Evolutionary conservation across 2,113 vertebrate genomes (phyloP).

Genomic region (Oreochromis aureus): DNA sequence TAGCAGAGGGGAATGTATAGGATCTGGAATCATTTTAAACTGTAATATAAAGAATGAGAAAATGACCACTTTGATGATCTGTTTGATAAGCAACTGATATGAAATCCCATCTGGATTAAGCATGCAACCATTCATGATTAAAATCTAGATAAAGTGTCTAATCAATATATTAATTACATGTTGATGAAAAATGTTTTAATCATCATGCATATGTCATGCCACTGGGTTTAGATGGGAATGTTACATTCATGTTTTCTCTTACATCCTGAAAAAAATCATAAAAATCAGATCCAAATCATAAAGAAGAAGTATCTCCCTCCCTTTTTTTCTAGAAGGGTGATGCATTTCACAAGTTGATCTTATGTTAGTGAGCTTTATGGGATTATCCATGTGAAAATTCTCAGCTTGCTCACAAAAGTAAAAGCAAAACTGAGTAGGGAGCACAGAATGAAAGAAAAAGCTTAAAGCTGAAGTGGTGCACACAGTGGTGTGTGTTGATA

Average conservation of each 20-base stretch:
- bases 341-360: conserved; percentile 64
- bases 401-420: conserved; percentile 65
- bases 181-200: neutral
- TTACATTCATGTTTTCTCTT: neutral
- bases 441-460: neutral
- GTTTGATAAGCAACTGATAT: neutral
- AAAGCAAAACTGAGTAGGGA: conserved; percentile 52
- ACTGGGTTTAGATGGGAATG: neutral
- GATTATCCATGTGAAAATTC: conserved; percentile 64
- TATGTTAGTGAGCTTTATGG: conserved; percentile 51
- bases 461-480: conserved; percentile 17
- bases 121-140: neutral
- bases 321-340: conserved; percentile 35
- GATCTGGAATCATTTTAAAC: neutral
- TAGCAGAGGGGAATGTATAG: neutral
- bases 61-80: neutral
- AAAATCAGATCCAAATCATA: neutral
- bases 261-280: neutral
- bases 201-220: neutral
- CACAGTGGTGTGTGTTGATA: conserved; percentile 37
- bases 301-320: conserved; percentile 25
- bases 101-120: neutral
- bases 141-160: neutral
- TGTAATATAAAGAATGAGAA: neutral
- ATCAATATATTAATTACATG: neutral